A percentile compares a stretch with the other conserved stretches of the same genome.
Conservation (phyloP, 2,888 invertebrate genomes). For the Erpobdella octoculata region DNA sequence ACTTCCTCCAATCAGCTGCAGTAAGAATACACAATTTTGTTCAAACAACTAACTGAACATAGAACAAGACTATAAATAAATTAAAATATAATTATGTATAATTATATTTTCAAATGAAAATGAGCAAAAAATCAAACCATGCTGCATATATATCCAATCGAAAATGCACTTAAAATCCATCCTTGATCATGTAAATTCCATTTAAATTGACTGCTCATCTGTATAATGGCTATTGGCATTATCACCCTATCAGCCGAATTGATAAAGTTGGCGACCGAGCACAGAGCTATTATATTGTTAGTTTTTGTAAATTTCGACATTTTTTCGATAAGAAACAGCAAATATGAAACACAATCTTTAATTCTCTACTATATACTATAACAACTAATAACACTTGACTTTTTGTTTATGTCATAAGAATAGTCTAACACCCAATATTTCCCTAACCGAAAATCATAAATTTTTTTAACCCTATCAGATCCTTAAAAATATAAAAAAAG, state of each 20-base stretch:
- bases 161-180: constrained; percentile 68
- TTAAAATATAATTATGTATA: neutral
- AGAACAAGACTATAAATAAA: neutral
- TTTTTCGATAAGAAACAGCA: too few relatives aligned
- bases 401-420: too few relatives aligned
- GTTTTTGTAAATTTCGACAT: constrained; percentile 44
- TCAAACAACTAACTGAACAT: neutral
- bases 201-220: constrained; percentile 65
- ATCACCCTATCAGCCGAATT: constrained; percentile 70
- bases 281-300: constrained; percentile 57
- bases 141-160: constrained; percentile 69
- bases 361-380: too few relatives aligned
- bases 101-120: neutral
- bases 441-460: too few relatives aligned
- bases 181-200: constrained; percentile 68
- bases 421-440: too few relatives aligned
- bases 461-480: neutral
- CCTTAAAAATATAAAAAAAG: neutral
- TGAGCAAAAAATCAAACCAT: constrained; percentile 56
- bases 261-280: constrained; percentile 68
- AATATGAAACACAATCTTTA: too few relatives aligned
- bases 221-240: constrained; percentile 70
- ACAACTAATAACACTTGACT: too few relatives aligned
- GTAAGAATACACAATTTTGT: neutral
- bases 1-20: constrained; percentile 61